Evolutionary conservation across 2,888 invertebrate species (phyloP).

Genomic region (Proisotoma minuta): DNA sequence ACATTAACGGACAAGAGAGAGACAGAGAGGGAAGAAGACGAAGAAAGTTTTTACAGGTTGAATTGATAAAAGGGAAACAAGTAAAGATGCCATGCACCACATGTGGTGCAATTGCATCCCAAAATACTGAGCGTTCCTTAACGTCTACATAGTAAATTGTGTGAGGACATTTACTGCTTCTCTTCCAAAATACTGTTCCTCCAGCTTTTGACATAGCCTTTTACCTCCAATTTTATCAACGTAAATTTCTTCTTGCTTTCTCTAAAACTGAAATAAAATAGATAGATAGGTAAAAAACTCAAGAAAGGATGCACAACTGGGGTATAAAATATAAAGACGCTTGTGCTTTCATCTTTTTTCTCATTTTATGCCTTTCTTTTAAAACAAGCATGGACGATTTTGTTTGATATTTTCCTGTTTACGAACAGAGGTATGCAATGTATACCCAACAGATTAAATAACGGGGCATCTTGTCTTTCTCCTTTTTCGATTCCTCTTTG

Average conservation of each 20-base stretch:
- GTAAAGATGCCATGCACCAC: slow-evolving; percentile 28
- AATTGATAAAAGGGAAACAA: slow-evolving; percentile 36
- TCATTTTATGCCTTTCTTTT: background rate
- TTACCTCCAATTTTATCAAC: background rate
- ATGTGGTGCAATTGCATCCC: slow-evolving; percentile 16
- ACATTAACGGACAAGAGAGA: background rate
- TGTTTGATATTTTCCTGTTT: background rate
- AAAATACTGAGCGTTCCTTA: background rate
- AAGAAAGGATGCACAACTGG: background rate
- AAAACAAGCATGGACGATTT: background rate
- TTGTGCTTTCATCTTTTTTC: background rate
- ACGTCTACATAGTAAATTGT: background rate
- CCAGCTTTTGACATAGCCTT: no score
- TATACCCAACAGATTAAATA: background rate
- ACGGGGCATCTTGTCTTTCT: background rate
- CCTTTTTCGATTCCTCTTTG: background rate
- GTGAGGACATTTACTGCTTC: slow-evolving; percentile 19
- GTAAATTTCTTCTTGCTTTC: no score
- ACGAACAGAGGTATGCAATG: background rate
- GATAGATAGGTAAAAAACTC: slow-evolving; percentile 15
- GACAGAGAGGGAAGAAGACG: slow-evolving; percentile 4
- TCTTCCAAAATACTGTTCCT: background rate
- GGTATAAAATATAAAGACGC: background rate
- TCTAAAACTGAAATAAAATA: background rate
- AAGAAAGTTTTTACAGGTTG: slow-evolving; percentile 18